Base-by-base conservation (phyloP, 2,113 vertebrate genomes). In the Sterna hirundo region DNA sequence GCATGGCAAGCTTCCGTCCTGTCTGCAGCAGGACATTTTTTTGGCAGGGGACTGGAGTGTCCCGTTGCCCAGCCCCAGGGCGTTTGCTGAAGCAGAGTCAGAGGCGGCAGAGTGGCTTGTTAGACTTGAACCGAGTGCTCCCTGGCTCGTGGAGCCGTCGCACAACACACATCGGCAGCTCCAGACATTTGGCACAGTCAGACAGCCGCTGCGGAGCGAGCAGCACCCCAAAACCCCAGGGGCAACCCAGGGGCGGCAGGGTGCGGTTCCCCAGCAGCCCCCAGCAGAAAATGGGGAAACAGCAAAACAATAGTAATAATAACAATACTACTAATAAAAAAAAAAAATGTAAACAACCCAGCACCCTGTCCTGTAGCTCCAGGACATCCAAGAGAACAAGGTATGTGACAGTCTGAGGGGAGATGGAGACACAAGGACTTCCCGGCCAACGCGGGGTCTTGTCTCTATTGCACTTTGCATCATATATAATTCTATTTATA, bases 381-480 rank as follows among this genome's bases (percentile, higher is more conserved):
- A 92, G 91, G 95, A 94, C 88, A 91, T 64, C 68, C 86, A 40
- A 47, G 81, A 96, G 86, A 92, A 94, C 58, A 91, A 82, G 76
- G 64, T 80, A 79, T 66, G 49, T 90, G 87, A 96, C 83, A 95
- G 91, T 88, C 79, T 85, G 77, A 90, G 51, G 88, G 92, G 85
- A 93, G 52, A 94, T 83, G 96, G 97, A 97, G 96, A 97, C 94
- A 93, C 87, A 88, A 83, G 90, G 47, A 92, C 90, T 38, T 81
- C 96, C 94, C 85, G 62, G 42, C 86, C 74, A 88, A 32, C 0
- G 74, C 74, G 80, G 86, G 92, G 88, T 92, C 88, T 94, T 1
- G 57, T 96, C 96, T 97, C 97, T 97, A 97, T 97, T 97, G 97
- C 97, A 97, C 97, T 97, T 97, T 86, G 93, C 87, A 86, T 95